phyloP scores from a whole-genome alignment of 2,113 vertebrate species.

The Microtus pennsylvanicus region DNA sequence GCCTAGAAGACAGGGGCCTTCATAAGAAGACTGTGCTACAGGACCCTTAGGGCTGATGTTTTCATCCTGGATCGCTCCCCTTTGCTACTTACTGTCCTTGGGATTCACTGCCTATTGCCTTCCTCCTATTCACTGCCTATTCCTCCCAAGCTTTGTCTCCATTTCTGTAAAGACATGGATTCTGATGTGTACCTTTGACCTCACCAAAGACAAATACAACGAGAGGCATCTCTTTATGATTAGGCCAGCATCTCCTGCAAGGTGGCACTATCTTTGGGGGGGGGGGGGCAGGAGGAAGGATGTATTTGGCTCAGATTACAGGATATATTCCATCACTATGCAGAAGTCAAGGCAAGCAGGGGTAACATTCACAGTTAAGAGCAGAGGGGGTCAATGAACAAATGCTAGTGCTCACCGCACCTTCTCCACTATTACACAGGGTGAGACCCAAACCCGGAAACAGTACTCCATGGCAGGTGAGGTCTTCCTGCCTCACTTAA shows the following conservation, averaged over 20 bases:
- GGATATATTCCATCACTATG: not conserved
- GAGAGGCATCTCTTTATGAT: not conserved
- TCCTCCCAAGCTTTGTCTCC: not conserved
- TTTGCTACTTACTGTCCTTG: not conserved
- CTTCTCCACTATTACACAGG: not conserved
- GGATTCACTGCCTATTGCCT: not conserved
- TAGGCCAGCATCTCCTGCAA: not conserved
- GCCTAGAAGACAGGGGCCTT: not conserved
- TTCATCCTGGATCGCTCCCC: not conserved
- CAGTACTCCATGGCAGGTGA: no score
- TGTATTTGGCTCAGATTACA: not conserved
- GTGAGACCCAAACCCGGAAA: not conserved
- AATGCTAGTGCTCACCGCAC: no score
- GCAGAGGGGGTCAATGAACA: not conserved
- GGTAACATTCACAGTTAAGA: not conserved
- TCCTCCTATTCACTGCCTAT: not conserved
- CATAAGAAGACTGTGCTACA: not conserved
- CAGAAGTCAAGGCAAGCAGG: no score
- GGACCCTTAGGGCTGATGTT: not conserved
- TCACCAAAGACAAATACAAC: not conserved
- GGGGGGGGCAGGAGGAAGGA: not conserved
- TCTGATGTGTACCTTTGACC: not conserved
- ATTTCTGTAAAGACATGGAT: not conserved
- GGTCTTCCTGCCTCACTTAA: not conserved
- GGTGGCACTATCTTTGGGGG: not conserved